A percentile compares a stretch with the other conserved stretches of the same genome.
Conservation (phyloP, 1,140 invertebrate genomes). For the Hycleus cichorii region DNA sequence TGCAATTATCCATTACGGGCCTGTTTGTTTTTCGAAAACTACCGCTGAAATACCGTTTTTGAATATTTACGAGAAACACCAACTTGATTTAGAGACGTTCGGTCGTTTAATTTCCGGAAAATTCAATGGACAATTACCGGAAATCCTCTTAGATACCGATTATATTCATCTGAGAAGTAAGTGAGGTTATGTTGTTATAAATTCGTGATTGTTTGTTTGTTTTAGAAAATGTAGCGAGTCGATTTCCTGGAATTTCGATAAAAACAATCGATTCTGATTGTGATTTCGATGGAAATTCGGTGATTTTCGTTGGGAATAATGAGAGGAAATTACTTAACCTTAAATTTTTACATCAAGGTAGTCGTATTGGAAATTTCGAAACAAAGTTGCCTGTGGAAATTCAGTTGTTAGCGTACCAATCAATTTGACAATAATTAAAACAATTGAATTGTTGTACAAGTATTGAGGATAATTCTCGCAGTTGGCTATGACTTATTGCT, state of each 20-base stretch:
- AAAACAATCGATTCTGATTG: constrained; percentile 21
- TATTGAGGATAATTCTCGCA: too few species aligned
- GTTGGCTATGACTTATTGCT: too few species aligned
- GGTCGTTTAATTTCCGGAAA: constrained; percentile 8
- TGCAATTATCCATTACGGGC: constrained; percentile 86
- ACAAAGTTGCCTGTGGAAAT: constrained; percentile 14
- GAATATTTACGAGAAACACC: constrained; percentile 58
- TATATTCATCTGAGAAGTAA: constrained; percentile 28
- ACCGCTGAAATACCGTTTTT: constrained; percentile 61
- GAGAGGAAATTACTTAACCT: constrained; percentile 32
- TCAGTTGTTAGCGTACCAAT: too few species aligned
- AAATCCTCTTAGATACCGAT: constrained; percentile 26
- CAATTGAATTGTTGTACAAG: too few species aligned
- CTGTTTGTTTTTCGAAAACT: constrained; percentile 73
- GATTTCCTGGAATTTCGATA: constrained; percentile 29
- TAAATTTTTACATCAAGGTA: constrained; percentile 25
- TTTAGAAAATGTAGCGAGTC: constrained; percentile 5
- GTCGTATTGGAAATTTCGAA: constrained; percentile 1
- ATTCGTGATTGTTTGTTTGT: not conserved
- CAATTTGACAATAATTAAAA: too few species aligned
- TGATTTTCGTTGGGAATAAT: constrained; percentile 30
- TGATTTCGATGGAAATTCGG: constrained; percentile 7
- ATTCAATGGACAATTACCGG: constrained; percentile 5
- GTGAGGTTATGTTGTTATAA: constrained; percentile 5
- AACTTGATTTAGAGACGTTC: constrained; percentile 42